Percentiles rank a stretch among this genome's conserved stretches.
Evolutionary conservation across 2,113 vertebrate species (phyloP).

Genomic region (human): GRCh38 chr2:147203501-147204000

Average conservation of each 20-base stretch:
- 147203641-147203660: background rate
- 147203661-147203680: background rate
- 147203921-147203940: background rate
- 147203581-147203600: background rate
- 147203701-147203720: background rate
- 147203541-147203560: background rate
- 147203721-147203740: background rate
- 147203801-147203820: background rate
- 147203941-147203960: background rate
- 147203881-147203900: background rate
- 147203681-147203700: background rate
- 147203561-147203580: background rate
- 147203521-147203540: constrained; percentile 19
- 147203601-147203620: background rate
- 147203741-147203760: background rate
- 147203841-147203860: background rate
- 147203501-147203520: background rate
- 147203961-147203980: too few species aligned
- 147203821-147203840: background rate
- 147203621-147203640: background rate
- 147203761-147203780: background rate
- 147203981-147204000: background rate
- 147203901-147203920: background rate
- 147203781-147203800: background rate
- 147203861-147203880: background rate